Evolutionary conservation across 2,113 vertebrate species (phyloP).

Genomic region (Helogale parvula): DNA sequence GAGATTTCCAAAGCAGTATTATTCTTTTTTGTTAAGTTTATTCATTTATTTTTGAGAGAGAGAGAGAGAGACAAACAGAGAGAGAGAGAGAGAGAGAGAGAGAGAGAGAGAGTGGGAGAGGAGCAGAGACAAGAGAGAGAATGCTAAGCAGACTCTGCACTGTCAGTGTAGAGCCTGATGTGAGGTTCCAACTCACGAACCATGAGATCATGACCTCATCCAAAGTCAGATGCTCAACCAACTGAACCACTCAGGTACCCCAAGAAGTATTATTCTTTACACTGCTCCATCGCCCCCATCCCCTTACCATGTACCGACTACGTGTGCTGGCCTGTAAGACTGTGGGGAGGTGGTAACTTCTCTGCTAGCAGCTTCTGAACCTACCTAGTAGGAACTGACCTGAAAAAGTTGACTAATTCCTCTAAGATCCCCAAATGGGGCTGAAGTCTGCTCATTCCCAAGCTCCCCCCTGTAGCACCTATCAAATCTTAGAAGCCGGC

Average conservation of each 20-base stretch:
- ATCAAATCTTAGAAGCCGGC: background rate
- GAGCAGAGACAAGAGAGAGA: too few species aligned
- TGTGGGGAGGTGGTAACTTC: background rate
- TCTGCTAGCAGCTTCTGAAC: background rate
- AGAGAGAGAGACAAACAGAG: too few species aligned
- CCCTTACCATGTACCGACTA: background rate
- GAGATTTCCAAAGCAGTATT: background rate
- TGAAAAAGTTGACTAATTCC: background rate
- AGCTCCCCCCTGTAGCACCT: background rate
- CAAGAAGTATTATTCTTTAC: background rate
- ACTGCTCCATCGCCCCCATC: background rate
- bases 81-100: too few species aligned
- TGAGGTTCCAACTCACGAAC: too few species aligned
- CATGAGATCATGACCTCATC: too few species aligned
- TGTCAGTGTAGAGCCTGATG: too few species aligned
- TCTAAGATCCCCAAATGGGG: background rate
- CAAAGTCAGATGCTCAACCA: too few species aligned
- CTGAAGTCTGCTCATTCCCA: background rate
- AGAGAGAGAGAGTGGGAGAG: too few species aligned
- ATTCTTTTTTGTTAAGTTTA: background rate
- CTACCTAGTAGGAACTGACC: background rate
- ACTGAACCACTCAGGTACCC: too few species aligned
- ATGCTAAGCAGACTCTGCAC: too few species aligned
- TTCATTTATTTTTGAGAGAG: too few species aligned
- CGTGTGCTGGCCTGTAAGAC: background rate